phyloP scores from a whole-genome alignment of 2,797 vertebrate species.

The Paedocypris micromegethes region DNA sequence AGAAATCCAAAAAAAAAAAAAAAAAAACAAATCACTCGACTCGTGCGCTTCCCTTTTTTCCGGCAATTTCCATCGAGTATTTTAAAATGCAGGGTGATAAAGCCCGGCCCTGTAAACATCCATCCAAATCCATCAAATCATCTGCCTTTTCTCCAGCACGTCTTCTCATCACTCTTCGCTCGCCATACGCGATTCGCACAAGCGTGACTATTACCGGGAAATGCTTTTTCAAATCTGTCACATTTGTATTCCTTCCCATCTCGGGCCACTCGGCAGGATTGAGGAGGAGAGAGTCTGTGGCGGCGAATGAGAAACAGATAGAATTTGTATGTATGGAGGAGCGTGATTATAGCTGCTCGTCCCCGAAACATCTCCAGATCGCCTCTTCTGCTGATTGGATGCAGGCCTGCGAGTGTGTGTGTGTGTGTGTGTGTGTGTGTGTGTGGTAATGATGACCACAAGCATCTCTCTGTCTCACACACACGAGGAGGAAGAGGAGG shows the following conservation, averaged over 20 bases:
- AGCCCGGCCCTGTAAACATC: constrained; percentile 9
- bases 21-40: too few species aligned
- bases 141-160: background rate
- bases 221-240: constrained; percentile 27
- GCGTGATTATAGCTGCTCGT: constrained; percentile 11
- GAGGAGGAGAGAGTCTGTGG: background rate
- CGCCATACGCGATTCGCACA: constrained; percentile 23
- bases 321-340: constrained; percentile 16
- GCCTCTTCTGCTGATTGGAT: constrained; percentile 33
- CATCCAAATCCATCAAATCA: constrained; percentile 15
- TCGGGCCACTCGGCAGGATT: constrained; percentile 17
- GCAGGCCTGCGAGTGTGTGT: constrained; percentile 1
- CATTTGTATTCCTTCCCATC: constrained; percentile 18
- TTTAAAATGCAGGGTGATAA: background rate
- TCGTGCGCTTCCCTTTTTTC: background rate
- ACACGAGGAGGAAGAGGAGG: constrained; percentile 13
- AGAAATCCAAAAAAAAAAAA: too few species aligned
- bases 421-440: background rate
- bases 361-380: constrained; percentile 28
- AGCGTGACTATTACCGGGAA: constrained; percentile 21
- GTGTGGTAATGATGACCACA: constrained; percentile 38
- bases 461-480: constrained; percentile 9
- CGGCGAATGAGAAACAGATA: constrained; percentile 10
- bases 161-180: background rate
- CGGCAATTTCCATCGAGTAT: constrained; percentile 2